These are phyloP conservation scores for Ditylenchus weischeri DNA, from an alignment of 2,888 invertebrate species.

Conservation along the genomic window DNA sequence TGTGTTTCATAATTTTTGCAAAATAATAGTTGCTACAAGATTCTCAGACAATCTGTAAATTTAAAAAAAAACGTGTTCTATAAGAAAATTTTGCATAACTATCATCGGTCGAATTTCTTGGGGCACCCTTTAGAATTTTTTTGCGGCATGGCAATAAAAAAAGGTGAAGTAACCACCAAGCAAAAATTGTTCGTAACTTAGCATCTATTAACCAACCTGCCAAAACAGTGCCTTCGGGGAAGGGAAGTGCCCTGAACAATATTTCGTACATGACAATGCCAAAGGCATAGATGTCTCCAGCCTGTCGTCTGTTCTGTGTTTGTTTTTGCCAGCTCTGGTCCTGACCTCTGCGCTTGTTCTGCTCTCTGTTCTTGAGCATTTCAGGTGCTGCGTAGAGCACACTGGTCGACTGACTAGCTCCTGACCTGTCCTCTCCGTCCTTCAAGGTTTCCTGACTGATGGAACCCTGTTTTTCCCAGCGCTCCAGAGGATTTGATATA, in stretches of 20 bases:
- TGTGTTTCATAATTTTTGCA: no score
- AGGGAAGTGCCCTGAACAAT: slow-evolving; percentile 48
- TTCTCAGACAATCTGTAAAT: no score
- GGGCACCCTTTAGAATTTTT: no score
- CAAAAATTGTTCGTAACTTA: not conserved
- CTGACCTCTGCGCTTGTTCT: slow-evolving; percentile 41
- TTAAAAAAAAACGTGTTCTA: no score
- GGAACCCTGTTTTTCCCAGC: slow-evolving; percentile 52
- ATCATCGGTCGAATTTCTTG: no score
- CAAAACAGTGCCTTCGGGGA: slow-evolving; percentile 42
- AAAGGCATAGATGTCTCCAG: slow-evolving; percentile 54
- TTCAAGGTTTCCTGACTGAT: slow-evolving; percentile 49
- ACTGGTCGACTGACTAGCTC: slow-evolving; percentile 47
- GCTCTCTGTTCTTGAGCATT: slow-evolving; percentile 47
- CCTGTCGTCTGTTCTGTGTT: slow-evolving; percentile 32
- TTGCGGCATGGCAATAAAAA: no score
- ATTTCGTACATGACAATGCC: slow-evolving; percentile 57
- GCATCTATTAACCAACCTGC: slow-evolving; percentile 19
- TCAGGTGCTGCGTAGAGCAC: slow-evolving; percentile 50
- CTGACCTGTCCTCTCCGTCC: slow-evolving; percentile 51
- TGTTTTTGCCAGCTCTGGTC: slow-evolving; percentile 53
- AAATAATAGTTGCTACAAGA: no score
- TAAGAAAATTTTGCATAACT: no score
- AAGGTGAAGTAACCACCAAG: no score
- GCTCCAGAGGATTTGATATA: slow-evolving; percentile 53